These are phyloP conservation scores for Amphipoea lucens DNA, from an alignment of 2,888 invertebrate genomes.

Conservation along the genomic window DNA sequence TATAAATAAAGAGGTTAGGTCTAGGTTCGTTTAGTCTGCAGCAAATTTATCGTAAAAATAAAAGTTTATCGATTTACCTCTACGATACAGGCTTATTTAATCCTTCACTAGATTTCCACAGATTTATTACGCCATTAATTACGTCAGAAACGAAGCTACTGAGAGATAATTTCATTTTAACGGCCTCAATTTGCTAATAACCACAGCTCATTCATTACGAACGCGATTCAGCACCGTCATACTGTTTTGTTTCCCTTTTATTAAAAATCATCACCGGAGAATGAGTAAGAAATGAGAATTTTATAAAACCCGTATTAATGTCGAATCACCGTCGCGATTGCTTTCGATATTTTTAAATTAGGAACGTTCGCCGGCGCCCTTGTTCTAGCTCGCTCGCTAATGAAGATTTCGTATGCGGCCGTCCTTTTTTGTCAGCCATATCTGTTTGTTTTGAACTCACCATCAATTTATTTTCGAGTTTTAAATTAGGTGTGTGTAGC, in stretches of 20 bases:
- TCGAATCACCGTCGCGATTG: slow-evolving; percentile 86
- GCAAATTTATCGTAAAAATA: slow-evolving; percentile 37
- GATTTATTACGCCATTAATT: slow-evolving; percentile 82
- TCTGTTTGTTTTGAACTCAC: slow-evolving; percentile 89
- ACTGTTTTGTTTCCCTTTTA: slow-evolving; percentile 82
- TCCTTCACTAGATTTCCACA: slow-evolving; percentile 79
- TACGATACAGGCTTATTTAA: slow-evolving; percentile 70
- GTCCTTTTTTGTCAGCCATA: slow-evolving; percentile 89
- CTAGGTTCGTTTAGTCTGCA: background rate
- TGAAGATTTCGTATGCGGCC: slow-evolving; percentile 86
- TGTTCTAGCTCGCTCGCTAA: slow-evolving; percentile 83
- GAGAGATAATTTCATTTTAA: slow-evolving; percentile 83
- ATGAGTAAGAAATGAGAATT: slow-evolving; percentile 84
- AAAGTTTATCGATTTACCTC: slow-evolving; percentile 46
- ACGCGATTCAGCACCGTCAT: slow-evolving; percentile 83
- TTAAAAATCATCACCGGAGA: slow-evolving; percentile 82
- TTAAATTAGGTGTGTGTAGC: slow-evolving; percentile 86
- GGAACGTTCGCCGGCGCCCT: slow-evolving; percentile 78
- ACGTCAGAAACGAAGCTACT: slow-evolving; percentile 72
- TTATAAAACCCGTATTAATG: slow-evolving; percentile 77
- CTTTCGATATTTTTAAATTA: slow-evolving; percentile 80
- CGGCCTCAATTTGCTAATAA: slow-evolving; percentile 85
- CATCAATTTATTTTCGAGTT: slow-evolving; percentile 89
- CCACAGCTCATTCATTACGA: slow-evolving; percentile 80
- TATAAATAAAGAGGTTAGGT: background rate